A percentile compares a stretch with the other conserved stretches of the same genome.
Conservation (phyloP, 2,113 vertebrate genomes). For the Helogale parvula region DNA sequence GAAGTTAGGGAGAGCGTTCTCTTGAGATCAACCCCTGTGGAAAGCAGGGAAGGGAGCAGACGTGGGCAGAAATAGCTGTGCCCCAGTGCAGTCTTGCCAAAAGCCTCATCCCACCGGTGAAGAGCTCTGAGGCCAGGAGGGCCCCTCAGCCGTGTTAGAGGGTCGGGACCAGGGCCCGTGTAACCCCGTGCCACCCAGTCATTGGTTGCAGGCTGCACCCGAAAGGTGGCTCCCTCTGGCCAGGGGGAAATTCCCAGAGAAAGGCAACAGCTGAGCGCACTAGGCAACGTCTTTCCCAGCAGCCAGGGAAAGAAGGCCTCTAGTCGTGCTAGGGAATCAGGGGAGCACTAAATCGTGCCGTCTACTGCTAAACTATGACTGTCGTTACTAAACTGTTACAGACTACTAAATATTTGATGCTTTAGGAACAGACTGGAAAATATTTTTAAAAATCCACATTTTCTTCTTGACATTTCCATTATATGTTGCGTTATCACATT, state of each 20-base stretch:
- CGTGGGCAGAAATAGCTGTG: neutral
- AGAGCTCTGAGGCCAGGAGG: neutral
- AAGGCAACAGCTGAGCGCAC: neutral
- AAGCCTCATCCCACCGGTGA: neutral
- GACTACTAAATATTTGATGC: neutral
- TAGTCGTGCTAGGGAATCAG: neutral
- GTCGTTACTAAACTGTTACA: neutral
- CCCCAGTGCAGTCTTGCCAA: neutral
- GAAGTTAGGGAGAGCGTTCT: neutral
- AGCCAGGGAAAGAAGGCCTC: neutral
- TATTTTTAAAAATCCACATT: neutral
- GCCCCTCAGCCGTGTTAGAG: neutral
- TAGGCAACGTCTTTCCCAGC: neutral
- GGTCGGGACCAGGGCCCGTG: neutral
- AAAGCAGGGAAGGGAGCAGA: neutral
- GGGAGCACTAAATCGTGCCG: neutral
- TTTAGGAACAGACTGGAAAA: neutral
- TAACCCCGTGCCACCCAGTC: too few species aligned
- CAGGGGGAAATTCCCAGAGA: neutral
- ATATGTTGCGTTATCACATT: neutral
- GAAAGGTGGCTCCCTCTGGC: neutral
- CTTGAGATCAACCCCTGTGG: neutral
- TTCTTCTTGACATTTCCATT: conserved; percentile 21
- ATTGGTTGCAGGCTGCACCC: rapidly evolving
- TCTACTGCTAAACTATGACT: neutral